Evolutionary conservation across 1,140 invertebrate species (phyloP), one percentile per base, ranked within the genome.

Genomic region (Zaprionus lachaisei): DNA sequence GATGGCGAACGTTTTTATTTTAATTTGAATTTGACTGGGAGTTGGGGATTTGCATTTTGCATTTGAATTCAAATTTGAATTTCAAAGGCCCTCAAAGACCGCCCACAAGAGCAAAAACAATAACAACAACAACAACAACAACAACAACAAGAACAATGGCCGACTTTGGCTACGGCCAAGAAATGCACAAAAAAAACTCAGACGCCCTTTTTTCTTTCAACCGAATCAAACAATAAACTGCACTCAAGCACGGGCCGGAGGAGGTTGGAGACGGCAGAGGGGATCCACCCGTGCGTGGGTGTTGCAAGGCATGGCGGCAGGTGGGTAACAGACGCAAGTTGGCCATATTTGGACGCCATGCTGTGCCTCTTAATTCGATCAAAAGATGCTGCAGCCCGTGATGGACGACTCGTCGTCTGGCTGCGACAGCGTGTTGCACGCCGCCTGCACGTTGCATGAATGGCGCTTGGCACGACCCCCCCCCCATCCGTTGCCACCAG

Each of bases 341-440:
- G 86, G 86, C 86, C 86, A 91, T 91, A 91, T 91, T 91, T 91
- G 70, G 78, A 86, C 77, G 83, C 86, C 86, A 91, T 91, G 87
- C 86, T 91, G 86, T 75, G 75, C 28, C 70, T 11, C 41, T 69
- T 89, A 87, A 86, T 86, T 86, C 70, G 77, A 86, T 89, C 85
- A 89, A 85, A 84, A 84, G 84, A 56, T 74, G 72, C 83, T 72
- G 41, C 56, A 61, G 55, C 34, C 70, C 62, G 58, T 77, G 70
- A 73, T 80, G 77, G 80, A 65, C 75, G 79, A 61, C 72, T 49
- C 55, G 76, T 41, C 37, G 12, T 41, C 47, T 38, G 14, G 41
- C 41, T 47, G 41, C 41, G n/a, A 47, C 41, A 47, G 41, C 68
- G 60, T 38, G 31, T 60, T 26, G 22, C 56, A 61, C 28, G 17